phyloP scores from a whole-genome alignment of 2,888 invertebrate genomes.

The Chaitophorus viminalis region DNA sequence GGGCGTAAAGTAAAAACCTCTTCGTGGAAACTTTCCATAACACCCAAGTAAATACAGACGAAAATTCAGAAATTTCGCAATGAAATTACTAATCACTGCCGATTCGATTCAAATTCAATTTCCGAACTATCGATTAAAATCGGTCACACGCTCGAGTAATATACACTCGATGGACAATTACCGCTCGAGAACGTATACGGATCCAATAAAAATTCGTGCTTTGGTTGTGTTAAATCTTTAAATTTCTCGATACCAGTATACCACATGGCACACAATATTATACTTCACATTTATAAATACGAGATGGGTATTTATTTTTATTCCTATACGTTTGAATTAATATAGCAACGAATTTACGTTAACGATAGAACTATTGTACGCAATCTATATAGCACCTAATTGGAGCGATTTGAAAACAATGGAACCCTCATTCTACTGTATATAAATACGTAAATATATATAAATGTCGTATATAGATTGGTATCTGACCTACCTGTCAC shows the following conservation, averaged over 20 bases:
- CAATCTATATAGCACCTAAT: neutral
- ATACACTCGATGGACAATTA: neutral
- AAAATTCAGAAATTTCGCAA: neutral
- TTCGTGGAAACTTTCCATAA: neutral
- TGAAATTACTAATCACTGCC: neutral
- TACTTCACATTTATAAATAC: too few relatives aligned
- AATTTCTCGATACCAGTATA: too few relatives aligned
- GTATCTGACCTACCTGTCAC: neutral
- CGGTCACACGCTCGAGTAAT: neutral
- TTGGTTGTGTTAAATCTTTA: too few relatives aligned
- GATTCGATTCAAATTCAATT: conserved; percentile 32
- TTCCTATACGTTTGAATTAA: too few relatives aligned
- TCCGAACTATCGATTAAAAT: conserved; percentile 24
- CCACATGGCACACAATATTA: too few relatives aligned
- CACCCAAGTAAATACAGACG: neutral
- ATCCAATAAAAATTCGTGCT: neutral
- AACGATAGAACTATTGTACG: neutral
- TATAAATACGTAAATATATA: neutral
- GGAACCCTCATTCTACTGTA: neutral
- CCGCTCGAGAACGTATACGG: neutral
- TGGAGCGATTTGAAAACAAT: neutral
- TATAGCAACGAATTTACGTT: too few relatives aligned
- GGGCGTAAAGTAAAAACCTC: conserved; percentile 5
- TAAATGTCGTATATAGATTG: neutral
- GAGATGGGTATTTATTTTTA: too few relatives aligned